Evolutionary conservation across 1,140 invertebrate species (phyloP), one percentile per base, ranked within the genome.

Genomic region (Oscheius sp.): DNA sequence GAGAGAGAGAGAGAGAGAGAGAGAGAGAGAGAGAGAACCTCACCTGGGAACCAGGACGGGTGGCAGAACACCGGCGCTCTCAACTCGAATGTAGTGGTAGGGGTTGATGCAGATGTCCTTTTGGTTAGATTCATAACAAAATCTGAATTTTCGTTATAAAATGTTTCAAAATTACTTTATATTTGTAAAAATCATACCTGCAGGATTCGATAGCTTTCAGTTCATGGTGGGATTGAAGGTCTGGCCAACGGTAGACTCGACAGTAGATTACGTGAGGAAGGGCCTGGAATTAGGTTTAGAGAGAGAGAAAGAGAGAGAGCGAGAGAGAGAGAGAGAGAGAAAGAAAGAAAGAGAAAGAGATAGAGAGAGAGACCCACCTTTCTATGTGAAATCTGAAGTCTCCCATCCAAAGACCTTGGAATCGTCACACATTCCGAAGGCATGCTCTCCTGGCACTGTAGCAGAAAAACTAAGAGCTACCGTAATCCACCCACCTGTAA

Each of bases 381-480:
- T 20, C 75, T 65, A 58, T 76, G 69, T 26, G 75, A 73, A 58
- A 83, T 83, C 72, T 88, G 87, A 61, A 98, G 87, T 74, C 95
- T 87, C 0, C 95, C 95, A 86, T 98, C 95, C 15, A 97, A 88
- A 79, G 94, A 97, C 75, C 95, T 88, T 1, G 95, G 95, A 83
- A 99, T 98, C 1, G 95, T 98, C 3, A 99, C 95, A 88, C 96
- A 99, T 85, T 96, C 96, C 73, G 92, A 95, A 0, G 91, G 91
- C 58, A 93, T 62, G 46, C 74, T 67, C 15, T 81, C 81, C 42
- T 67, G 29, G 29, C 63, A 73, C 71, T 67, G 32, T 46, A 72
- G 34, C 45, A 26, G 10, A n/a, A 32, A 70, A 2, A 69, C 29
- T 68, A 3, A 18, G 28, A 71, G 70, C 15, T 13, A 13, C 18